Evolutionary conservation across 2,888 invertebrate genomes (phyloP), one percentile per base, ranked within the genome.

Genomic region (Habrosyne pyritoides): DNA sequence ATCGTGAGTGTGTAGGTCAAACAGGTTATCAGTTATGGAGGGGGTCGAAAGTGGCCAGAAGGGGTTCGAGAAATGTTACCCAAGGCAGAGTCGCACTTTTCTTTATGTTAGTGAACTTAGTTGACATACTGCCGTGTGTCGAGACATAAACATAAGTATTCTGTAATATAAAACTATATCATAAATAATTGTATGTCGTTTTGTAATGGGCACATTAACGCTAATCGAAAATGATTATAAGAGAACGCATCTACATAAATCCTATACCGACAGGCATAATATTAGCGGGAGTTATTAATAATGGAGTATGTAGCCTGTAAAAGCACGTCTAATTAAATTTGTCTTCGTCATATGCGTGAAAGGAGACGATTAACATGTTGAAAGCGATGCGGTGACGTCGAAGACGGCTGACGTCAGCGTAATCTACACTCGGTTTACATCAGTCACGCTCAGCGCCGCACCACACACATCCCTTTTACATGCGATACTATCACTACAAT

Each of bases 281-380:
- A 21, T n/a, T n/a, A n/a, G 21, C 47, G 21, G 8, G 47, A 22
- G 47, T 47, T 21, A 50, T 50, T 83, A 83, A 83, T 85, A 83
- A 81, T 76, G 76, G 75, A 78, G 75, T 75, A 71, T 75, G 67
- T 75, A 68, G 67, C 66, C 79, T 75, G 83, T 83, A 77, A 82
- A 83, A 85, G 84, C 86, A 67, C 83, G 79, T 84, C 85, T 86
- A 87, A 87, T 88, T 87, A 84, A 87, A 87, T 89, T 86, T 83
- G 83, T 81, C 80, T 81, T 66, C 81, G 81, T 81, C 80, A 73
- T 76, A 63, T 81, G 77, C 85, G 85, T 84, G 82, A 87, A 84
- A 81, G 82, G 82, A 75, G 68, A 68, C 83, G 86, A 89, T 88
- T 87, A 87, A 81, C 79, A 79, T 79, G 75, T 75, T 79, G 77